Base-by-base conservation (phyloP, 2,888 invertebrate genomes). In the Acanthosepion lycidas region DNA sequence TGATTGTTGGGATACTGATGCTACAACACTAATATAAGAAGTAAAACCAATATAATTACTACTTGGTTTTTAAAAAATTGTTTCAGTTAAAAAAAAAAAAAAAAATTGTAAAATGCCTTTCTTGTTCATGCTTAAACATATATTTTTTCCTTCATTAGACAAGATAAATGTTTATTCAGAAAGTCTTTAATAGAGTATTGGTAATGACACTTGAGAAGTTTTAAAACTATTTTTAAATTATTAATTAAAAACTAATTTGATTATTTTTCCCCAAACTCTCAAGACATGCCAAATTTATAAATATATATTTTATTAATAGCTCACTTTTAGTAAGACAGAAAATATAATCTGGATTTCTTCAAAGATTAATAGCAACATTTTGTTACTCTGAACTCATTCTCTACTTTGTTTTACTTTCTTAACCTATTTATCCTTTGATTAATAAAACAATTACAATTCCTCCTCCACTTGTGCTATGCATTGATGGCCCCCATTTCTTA, bases 1-100 rank as follows among this genome's bases (percentile, higher is more conserved):
- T 78, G 78, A 78, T 78, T 78, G 78, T 78, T n/a, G n/a, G n/a
- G 78, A 33, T 78, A 78, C 78, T 78, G 78, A 78, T 78, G n/a
- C 78, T 78, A 78, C 78, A 78, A 78, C 78, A n/a, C 15, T 59
- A 59, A 23, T 59, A 59, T 59, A 59, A 59, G 23, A 6, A 59
- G 20, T 59, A 59, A 59, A 59, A 59, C 59, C 20, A 59, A 59
- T 59, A 59, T n/a, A 64, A 78, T n/a, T n/a, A n/a, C n/a, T 78
- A 78, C 5, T 78, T 15, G 15, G 12, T 78, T 78, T 78, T n/a
- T 12, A 15, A 78, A 78, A 78, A 78, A n/a, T n/a, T n/a, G n/a
- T 78, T 78, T 78, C n/a, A 78, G 18, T 78, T 78, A 12, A 26
- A 78, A n/a, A 26, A 78, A n/a, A 78, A n/a, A 9, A 78, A n/a